These are phyloP conservation scores for Spisula solida DNA, from an alignment of 2,888 invertebrate species.

Conservation along the genomic window DNA sequence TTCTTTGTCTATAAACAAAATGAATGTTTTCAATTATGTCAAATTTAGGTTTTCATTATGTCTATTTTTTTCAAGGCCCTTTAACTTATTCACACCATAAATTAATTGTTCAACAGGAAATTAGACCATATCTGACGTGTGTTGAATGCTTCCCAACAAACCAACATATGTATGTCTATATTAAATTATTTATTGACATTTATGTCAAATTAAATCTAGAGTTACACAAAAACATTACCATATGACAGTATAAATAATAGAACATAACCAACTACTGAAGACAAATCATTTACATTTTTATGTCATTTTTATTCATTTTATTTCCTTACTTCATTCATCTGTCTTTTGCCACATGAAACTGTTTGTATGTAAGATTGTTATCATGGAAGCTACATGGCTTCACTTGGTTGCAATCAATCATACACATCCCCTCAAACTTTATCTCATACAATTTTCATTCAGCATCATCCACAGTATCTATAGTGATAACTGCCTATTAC, in stretches of 20 bases:
- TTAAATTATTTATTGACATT: constrained; percentile 4
- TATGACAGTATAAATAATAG: background rate
- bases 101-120: too few species aligned
- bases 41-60: too few species aligned
- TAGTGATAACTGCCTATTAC: background rate
- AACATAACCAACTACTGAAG: background rate
- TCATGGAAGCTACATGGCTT: background rate
- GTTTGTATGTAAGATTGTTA: background rate
- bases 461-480: background rate
- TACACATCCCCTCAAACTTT: background rate
- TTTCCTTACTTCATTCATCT: background rate
- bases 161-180: background rate
- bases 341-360: constrained; percentile 1
- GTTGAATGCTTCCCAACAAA: background rate
- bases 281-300: constrained; percentile 17
- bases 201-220: background rate
- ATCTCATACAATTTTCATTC: constrained; percentile 15
- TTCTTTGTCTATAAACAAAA: too few species aligned
- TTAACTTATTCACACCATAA: too few species aligned
- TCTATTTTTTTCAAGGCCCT: too few species aligned
- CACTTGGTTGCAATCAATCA: background rate
- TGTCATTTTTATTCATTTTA: constrained; percentile 18
- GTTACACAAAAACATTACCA: background rate
- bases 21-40: too few species aligned
- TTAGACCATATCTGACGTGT: too few species aligned